Evolutionary conservation across 2,797 vertebrate genomes (phyloP), one percentile per base, ranked within the genome.

Genomic region (Atherinosoma microstoma): DNA sequence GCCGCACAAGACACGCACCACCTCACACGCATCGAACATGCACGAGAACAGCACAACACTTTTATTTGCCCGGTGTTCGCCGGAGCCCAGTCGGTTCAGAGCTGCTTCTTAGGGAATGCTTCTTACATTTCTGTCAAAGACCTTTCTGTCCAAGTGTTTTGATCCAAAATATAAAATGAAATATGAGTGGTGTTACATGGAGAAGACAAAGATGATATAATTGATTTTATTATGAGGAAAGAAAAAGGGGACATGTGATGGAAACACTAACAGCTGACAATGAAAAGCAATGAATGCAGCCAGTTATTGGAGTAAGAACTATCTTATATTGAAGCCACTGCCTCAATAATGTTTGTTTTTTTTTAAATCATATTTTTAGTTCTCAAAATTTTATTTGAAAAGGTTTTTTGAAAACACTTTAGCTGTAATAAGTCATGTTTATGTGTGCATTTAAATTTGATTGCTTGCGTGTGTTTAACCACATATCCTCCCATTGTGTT

Each of bases 61-160:
- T 35, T 58, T 64, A 78, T 84, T 78, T 70, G 75, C 75, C 66
- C 27, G 3, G 6, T 70, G 68, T 84, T 73, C 1, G 2, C 38
- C 65, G 71, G 61, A 67, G 32, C 84, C 73, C 72, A 79, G 70
- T 59, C 34, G 47, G 67, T 82, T 82, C 35, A 29, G 68, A 75
- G 73, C 40, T 42, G 67, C 64, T 79, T 65, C 76, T 83, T 69
- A 73, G 67, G 60, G 75, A 78, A 79, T 72, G 69, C 59, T 76
- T 77, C 76, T 85, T 83, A 71, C 29, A 0, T 74, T 80, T 85
- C 62, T 83, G 78, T 84, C 81, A 73, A 78, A 78, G 36, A 68
- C 36, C 38, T 73, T 81, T 72, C 61, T 6, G 27, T 74, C 58
- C 13, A 67, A 66, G 64, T 60, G 29, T 79, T 81, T 68, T 75